Percentiles rank a stretch among this genome's conserved stretches.
phyloP scores from a whole-genome alignment of 2,888 invertebrate genomes.

The Eledona agricola region DNA sequence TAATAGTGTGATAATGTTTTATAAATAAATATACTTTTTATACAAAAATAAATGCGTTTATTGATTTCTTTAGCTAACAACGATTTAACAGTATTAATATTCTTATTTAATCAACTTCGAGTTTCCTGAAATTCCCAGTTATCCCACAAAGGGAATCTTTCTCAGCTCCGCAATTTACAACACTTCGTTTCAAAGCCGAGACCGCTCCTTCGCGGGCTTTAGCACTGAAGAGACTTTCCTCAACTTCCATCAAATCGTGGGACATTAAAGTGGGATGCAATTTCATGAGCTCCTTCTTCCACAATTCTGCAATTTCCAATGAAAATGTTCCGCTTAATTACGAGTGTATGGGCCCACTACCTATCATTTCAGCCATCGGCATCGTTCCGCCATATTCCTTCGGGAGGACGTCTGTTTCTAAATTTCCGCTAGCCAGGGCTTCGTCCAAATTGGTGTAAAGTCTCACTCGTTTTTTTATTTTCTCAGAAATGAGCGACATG shows the following conservation, averaged over 20 bases:
- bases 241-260: conserved; percentile 76
- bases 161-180: conserved; percentile 68
- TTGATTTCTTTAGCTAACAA: not conserved
- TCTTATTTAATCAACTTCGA: conserved; percentile 74
- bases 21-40: not conserved
- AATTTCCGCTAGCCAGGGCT: conserved; percentile 57
- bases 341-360: conserved; percentile 61
- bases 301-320: conserved; percentile 65
- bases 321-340: conserved; percentile 14
- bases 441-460: conserved; percentile 73
- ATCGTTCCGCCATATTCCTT: conserved; percentile 85
- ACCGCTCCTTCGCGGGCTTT: conserved; percentile 79
- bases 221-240: conserved; percentile 74
- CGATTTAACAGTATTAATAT: conserved; percentile 3
- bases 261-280: conserved; percentile 69
- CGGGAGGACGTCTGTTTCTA: conserved; percentile 68
- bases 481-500: conserved; percentile 79
- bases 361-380: conserved; percentile 85
- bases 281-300: conserved; percentile 73
- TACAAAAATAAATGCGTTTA: not conserved
- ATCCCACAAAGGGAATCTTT: conserved; percentile 75
- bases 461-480: conserved; percentile 75
- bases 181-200: conserved; percentile 71
- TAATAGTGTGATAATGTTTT: conserved; percentile 22
- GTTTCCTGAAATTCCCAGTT: conserved; percentile 79